Evolutionary conservation across 2,797 vertebrate genomes (phyloP), one percentile per base, ranked within the genome.

Genomic region (Protosalanx chinensis): DNA sequence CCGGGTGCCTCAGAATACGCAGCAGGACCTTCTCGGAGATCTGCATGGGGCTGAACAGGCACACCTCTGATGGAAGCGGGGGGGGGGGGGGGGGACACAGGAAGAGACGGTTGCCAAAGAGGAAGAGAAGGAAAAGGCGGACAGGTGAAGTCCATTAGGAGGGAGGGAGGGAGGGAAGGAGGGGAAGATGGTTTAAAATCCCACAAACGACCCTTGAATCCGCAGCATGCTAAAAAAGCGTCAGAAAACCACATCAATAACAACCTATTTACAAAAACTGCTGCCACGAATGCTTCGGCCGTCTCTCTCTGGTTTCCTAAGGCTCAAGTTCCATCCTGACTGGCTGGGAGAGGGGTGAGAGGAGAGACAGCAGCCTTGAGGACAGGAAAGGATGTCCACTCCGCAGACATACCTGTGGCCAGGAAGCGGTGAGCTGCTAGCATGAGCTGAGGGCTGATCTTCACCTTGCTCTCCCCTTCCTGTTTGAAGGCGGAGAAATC

Each of bases 401-500:
- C 57, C 23, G 13, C 41, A 46, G 51, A 29, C 81, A 85, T 78
- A 92, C 97, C 97, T 0, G 97, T 97, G 23, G 96, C 94, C 71
- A 99, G 90, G 90, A 99, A 99, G 13, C 97, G 96, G 79, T 99
- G 97, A 6, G 97, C 97, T 0, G 97, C 97, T 83, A 99, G 86
- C 73, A 98, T 94, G 23, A 99, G 93, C 88, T 98, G 97, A 0
- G 96, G 96, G 0, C 97, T 96, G 67, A 99, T 94, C 91, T 99
- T 99, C 81, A 98, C 93, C 66, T 96, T 95, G 20, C 92, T 92
- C 72, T 98, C 96, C 0, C 82, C 89, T 37, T 95, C 92, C 0
- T 95, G 78, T 77, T 98, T 99, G 87, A 99, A 99, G 76, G 95
- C 97, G 0, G 97, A 99, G 90, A 97, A 99, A 81, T 99, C 97